A percentile compares a stretch with the other conserved stretches of the same genome.
Conservation (phyloP, 2,888 invertebrate genomes). For the Serripes groenlandicus region DNA sequence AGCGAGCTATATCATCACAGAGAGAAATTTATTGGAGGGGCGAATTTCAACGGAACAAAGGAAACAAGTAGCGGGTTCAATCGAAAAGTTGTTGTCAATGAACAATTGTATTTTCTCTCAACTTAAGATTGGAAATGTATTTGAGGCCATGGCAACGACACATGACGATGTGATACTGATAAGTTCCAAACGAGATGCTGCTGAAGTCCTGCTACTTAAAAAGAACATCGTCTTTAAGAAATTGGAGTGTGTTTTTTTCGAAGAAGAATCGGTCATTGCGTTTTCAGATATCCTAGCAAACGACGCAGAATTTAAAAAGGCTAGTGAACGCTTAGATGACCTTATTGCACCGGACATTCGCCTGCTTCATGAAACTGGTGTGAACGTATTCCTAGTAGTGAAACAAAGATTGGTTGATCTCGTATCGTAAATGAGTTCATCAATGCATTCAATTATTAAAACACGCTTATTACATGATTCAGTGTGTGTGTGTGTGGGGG, state of each 20-base stretch:
- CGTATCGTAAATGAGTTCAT: too few relatives aligned
- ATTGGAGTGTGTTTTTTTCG: neutral
- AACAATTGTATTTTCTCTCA: neutral
- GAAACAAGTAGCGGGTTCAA: neutral
- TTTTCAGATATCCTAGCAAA: neutral
- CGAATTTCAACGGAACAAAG: neutral
- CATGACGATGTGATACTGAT: neutral
- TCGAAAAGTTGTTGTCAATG: too few relatives aligned
- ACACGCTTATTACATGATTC: too few relatives aligned
- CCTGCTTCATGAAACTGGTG: neutral
- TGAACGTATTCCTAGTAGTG: neutral
- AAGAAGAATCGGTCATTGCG: neutral
- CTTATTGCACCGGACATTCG: neutral
- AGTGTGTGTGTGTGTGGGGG: too few relatives aligned
- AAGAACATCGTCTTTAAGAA: constrained; percentile 12
- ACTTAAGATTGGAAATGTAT: neutral
- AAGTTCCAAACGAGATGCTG: neutral
- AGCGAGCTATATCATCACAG: constrained; percentile 27
- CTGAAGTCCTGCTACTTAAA: neutral
- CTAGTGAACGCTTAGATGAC: neutral
- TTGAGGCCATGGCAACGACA: neutral
- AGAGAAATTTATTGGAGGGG: constrained; percentile 23
- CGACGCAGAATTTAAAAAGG: neutral
- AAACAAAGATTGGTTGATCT: too few relatives aligned
- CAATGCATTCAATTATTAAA: too few relatives aligned